Evolutionary conservation across 2,888 invertebrate species (phyloP).

Genomic region (Leptogaster cylindrica): DNA sequence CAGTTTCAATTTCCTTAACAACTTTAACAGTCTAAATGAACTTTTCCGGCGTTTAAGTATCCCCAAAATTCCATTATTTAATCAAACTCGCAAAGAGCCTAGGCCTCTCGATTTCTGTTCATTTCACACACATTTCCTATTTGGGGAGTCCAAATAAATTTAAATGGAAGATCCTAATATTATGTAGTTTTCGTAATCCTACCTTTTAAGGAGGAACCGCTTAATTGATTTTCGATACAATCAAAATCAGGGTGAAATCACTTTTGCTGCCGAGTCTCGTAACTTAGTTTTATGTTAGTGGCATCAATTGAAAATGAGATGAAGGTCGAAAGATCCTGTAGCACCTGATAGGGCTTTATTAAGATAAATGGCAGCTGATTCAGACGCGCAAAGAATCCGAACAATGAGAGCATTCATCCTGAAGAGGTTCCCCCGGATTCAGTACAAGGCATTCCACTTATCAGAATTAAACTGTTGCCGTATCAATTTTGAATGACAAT

Average conservation of each 20-base stretch:
- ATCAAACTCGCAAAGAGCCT: background rate
- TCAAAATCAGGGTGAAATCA: background rate
- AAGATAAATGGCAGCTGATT: slow-evolving; percentile 24
- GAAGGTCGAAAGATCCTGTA: background rate
- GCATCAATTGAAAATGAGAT: background rate
- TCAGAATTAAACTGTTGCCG: no score
- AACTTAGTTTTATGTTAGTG: slow-evolving; percentile 29
- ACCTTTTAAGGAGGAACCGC: slow-evolving; percentile 13
- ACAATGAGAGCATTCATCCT: no score
- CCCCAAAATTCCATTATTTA: slow-evolving; percentile 15
- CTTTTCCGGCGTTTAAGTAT: background rate
- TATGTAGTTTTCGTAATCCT: background rate
- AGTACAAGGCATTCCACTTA: no score
- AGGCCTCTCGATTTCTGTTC: no score
- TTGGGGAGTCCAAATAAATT: slow-evolving; percentile 10
- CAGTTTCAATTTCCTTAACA: slow-evolving; percentile 8
- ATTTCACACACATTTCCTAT: slow-evolving; percentile 4
- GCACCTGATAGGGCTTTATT: slow-evolving; percentile 10
- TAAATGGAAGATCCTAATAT: slow-evolving; percentile 15
- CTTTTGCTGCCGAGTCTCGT: slow-evolving; percentile 8
- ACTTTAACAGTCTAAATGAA: slow-evolving; percentile 24
- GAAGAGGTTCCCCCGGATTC: no score
- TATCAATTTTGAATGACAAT: no score
- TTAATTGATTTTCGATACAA: slow-evolving; percentile 40
- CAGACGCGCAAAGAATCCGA: background rate